These are phyloP conservation scores for Variabilichromis moorii DNA, from an alignment of 2,113 vertebrate genomes.

Conservation along the genomic window DNA sequence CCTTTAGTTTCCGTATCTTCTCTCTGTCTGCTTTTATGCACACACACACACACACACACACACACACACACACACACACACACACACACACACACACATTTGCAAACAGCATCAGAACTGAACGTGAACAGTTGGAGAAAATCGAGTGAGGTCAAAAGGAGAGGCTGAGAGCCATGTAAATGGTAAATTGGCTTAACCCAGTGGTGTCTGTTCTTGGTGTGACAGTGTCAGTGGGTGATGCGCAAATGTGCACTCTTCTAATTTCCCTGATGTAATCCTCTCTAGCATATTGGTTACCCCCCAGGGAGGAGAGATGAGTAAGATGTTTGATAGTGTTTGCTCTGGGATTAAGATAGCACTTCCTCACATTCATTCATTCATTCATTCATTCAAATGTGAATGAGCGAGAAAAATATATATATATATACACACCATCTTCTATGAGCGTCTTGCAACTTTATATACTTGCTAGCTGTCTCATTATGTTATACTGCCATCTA, in stretches of 20 bases:
- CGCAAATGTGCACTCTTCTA: conserved; percentile 55
- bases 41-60: neutral
- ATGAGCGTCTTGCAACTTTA: neutral
- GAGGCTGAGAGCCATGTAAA: conserved; percentile 31
- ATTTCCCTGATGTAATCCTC: conserved; percentile 54
- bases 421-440: neutral
- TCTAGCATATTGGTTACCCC: conserved; percentile 10
- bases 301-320: conserved; percentile 19
- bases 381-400: conserved; percentile 32
- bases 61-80: neutral
- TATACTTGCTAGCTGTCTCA: neutral
- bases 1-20: neutral
- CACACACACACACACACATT: neutral
- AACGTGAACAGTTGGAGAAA: neutral
- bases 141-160: conserved; percentile 16
- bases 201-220: conserved; percentile 47
- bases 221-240: conserved; percentile 45
- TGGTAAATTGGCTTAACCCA: conserved; percentile 48
- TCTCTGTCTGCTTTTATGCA: neutral
- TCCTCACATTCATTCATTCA: neutral
- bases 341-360: conserved; percentile 47
- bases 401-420: neutral
- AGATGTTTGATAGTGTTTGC: conserved; percentile 29
- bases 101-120: neutral
- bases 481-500: conserved; percentile 52